Base-by-base conservation (phyloP, 2,888 invertebrate genomes). In the Drosophila diplacantha region DNA sequence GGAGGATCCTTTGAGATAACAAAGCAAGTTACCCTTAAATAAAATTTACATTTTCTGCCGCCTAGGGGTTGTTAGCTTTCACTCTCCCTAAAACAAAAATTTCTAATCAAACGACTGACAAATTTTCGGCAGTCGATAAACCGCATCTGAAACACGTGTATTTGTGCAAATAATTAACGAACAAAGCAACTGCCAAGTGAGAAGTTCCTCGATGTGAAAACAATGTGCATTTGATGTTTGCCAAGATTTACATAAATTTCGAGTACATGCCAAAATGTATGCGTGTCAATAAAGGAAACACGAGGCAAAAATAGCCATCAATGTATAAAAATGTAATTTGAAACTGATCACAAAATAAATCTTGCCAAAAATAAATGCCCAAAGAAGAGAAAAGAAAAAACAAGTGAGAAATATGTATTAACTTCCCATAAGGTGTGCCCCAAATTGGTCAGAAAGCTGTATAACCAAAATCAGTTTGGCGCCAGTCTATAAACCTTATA, bases 61-160 rank as follows among this genome's bases (percentile, higher is more conserved):
- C 7, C 11, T 3, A 7, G 44, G 43, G 49, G 43, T 9, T 16
- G 43, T n/a, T 50, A 16, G 9, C 24, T 38, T 50, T 41, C 22
- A 9, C 44, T 37, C 22, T 62, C n/a, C 35, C 11, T 12, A 7
- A 9, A 41, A 24, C 11, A 24, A 22, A 56, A 39, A 39, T 56
- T 57, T 39, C 39, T 24, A 34, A 32, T 55, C 57, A 35, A 54
- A 38, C 31, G 26, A 41, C 37, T 46, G 63, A 62, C 44, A 52
- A 62, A 44, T 39, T 46, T 49, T 49, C 26, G 41, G 16, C 11
- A 58, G 46, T 35, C 39, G 46, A 39, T 31, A 39, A 51, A 47
- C 68, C 49, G 52, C 62, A 38, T 51, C 50, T 29, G 56, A 58
- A 59, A 67, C 65, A 66, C 65, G 65, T 68, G 65, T 66, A 52